These are phyloP conservation scores for Plutella xylostella DNA, from an alignment of 2,888 invertebrate species.

Conservation along the genomic window DNA sequence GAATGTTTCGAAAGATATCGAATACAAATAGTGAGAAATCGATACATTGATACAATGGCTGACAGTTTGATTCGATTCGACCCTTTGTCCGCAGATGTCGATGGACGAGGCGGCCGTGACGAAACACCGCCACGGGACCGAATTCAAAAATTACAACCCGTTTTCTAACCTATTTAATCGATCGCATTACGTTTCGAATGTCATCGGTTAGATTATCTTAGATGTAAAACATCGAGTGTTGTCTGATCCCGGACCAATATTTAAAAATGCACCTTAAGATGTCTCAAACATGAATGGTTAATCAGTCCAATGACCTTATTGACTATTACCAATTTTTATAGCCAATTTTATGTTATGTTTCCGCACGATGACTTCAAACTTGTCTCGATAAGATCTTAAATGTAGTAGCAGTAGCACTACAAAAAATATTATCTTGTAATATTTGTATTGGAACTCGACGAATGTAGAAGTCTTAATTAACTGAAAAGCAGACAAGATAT, in stretches of 20 bases:
- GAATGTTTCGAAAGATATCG: conserved; percentile 37
- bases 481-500: conserved; percentile 57
- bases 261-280: background rate
- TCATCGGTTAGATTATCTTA: background rate
- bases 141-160: conserved; percentile 2
- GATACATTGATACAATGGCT: conserved; percentile 35
- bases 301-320: background rate
- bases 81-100: conserved; percentile 29
- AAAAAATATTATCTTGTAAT: background rate
- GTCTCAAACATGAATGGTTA: background rate
- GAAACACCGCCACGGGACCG: conserved; percentile 7
- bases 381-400: conserved; percentile 4
- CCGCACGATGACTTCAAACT: conserved; percentile 2
- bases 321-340: background rate
- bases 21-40: conserved; percentile 44
- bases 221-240: too few relatives aligned
- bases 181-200: background rate
- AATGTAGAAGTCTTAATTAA: conserved; percentile 61
- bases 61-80: conserved; percentile 47
- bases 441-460: conserved; percentile 21
- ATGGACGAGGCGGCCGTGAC: conserved; percentile 12
- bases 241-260: background rate
- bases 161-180: background rate
- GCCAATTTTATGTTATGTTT: conserved; percentile 1
- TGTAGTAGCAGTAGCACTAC: background rate